Evolutionary conservation across 2,797 vertebrate species (phyloP).

Genomic region (Thripadectes ignobilis): DNA sequence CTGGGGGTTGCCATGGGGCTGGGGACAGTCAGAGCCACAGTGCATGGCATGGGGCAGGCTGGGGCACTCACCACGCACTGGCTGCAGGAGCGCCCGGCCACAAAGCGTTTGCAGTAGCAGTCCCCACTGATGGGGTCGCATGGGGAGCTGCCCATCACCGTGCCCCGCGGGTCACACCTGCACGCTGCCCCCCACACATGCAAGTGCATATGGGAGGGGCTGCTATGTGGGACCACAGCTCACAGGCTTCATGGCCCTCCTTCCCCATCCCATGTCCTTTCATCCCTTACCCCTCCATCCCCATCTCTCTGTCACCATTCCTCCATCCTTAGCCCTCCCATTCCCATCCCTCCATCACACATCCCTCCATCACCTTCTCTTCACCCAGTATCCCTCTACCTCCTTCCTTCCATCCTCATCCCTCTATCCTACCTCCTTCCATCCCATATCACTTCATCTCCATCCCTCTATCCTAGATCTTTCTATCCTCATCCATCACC

Average conservation of each 20-base stretch:
- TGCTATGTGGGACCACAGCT: not conserved
- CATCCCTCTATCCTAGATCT: not conserved
- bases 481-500: not conserved
- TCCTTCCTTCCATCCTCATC: not conserved
- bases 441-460: not conserved
- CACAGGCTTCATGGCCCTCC: not conserved
- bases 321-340: not conserved
- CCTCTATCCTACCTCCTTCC: not conserved
- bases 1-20: not conserved
- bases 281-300: not conserved
- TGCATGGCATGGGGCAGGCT: not conserved
- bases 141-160: slow-evolving; percentile 75
- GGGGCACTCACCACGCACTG: slow-evolving; percentile 84
- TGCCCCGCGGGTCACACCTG: slow-evolving; percentile 84
- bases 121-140: slow-evolving; percentile 88
- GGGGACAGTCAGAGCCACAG: not conserved
- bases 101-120: slow-evolving; percentile 89
- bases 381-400: not conserved
- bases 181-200: slow-evolving; percentile 74
- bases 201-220: slow-evolving; percentile 72
- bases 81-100: slow-evolving; percentile 85
- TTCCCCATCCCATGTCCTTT: not conserved
- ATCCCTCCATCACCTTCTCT: not conserved
- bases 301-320: not conserved
- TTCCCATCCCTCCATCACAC: not conserved